phyloP scores from a whole-genome alignment of 2,888 invertebrate species.

The Melieria crassipennis region DNA sequence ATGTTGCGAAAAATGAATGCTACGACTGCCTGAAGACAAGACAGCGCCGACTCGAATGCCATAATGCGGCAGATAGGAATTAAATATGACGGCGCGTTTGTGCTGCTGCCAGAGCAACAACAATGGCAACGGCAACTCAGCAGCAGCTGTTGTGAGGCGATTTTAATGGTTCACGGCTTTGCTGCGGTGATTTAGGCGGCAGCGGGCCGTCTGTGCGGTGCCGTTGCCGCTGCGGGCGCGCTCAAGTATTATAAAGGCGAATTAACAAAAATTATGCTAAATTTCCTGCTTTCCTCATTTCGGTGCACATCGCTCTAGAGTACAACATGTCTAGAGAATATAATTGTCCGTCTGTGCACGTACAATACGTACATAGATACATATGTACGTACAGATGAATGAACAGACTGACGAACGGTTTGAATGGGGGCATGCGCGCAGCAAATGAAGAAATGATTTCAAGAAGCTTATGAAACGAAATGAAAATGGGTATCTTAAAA shows the following conservation, averaged over 20 bases:
- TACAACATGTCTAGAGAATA: not conserved
- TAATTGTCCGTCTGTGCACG: not conserved
- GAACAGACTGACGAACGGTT: no score
- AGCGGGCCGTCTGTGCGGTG: not conserved
- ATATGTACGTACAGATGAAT: not conserved
- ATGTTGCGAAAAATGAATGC: no score
- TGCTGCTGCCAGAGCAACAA: no score
- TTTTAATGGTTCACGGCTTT: no score
- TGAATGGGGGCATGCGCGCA: not conserved
- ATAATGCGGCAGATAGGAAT: no score
- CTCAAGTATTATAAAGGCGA: not conserved
- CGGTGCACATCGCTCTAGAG: not conserved
- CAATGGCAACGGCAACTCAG: no score
- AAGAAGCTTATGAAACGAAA: conserved; percentile 17
- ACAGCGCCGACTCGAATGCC: no score
- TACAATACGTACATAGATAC: not conserved
- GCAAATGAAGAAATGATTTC: conserved; percentile 6
- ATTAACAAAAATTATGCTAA: not conserved
- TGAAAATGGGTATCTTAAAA: not conserved
- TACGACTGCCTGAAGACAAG: no score
- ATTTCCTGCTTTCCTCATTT: not conserved
- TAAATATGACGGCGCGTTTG: no score
- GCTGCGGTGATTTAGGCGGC: no score
- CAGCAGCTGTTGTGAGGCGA: no score
- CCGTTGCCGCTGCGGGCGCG: not conserved